phyloP scores from a whole-genome alignment of 2,888 invertebrate genomes.

The Drosophila anomelani region DNA sequence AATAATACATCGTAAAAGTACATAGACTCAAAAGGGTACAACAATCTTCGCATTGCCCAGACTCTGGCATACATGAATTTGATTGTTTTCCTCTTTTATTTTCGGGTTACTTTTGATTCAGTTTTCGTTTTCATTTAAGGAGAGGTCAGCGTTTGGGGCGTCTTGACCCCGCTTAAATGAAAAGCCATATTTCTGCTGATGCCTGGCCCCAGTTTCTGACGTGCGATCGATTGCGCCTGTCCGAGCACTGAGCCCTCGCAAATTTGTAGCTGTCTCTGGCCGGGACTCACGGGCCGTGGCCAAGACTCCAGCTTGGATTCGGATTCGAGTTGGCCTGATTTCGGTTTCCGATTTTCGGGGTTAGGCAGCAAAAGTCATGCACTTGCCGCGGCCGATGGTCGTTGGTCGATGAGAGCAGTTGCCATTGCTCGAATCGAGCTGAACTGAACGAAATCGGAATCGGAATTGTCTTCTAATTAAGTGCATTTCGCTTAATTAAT shows the following conservation, averaged over 20 bases:
- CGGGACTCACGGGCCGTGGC: constrained; percentile 10
- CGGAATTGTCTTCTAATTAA: constrained; percentile 81
- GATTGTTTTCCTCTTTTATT: constrained; percentile 26
- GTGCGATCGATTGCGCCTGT: constrained; percentile 80
- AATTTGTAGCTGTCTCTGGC: constrained; percentile 64
- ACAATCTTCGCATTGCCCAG: constrained; percentile 7
- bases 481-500: constrained; percentile 83
- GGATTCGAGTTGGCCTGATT: constrained; percentile 60
- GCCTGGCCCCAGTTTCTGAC: constrained; percentile 77
- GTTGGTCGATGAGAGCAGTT: constrained; percentile 33
- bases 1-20: too few relatives aligned
- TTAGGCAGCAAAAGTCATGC: constrained; percentile 78
- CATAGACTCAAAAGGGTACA: constrained; percentile 12
- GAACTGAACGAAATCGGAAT: constrained; percentile 20
- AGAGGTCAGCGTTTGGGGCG: constrained; percentile 72
- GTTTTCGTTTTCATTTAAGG: constrained; percentile 68
- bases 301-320: constrained; percentile 10
- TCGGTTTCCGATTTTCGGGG: constrained; percentile 61
- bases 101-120: constrained; percentile 41
- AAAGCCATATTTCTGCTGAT: constrained; percentile 75
- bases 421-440: constrained; percentile 39
- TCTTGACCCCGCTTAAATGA: constrained; percentile 79
- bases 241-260: constrained; percentile 61
- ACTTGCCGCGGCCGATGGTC: constrained; percentile 57
- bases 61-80: constrained; percentile 4